A percentile compares a stretch with the other conserved stretches of the same genome.
Evolutionary conservation across 2,113 vertebrate genomes (phyloP).

Genomic region (Ochotona curzoniae): DNA sequence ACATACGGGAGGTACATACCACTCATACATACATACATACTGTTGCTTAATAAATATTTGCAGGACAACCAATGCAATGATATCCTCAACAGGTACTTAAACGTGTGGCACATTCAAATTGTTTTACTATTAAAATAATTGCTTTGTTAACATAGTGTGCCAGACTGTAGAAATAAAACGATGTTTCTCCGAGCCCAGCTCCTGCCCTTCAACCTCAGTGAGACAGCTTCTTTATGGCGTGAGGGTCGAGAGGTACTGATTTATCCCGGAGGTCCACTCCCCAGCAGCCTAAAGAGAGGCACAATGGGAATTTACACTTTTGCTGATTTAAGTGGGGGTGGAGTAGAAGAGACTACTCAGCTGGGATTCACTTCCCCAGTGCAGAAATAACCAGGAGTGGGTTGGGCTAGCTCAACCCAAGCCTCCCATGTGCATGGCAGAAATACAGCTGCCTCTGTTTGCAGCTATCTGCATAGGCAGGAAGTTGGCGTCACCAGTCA

Average conservation of each 20-base stretch:
- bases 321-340: background rate
- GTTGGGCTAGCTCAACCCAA: too few relatives aligned
- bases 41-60: background rate
- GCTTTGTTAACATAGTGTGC: background rate
- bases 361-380: too few relatives aligned
- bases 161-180: background rate
- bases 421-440: too few relatives aligned
- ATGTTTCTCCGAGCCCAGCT: background rate
- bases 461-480: too few relatives aligned
- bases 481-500: too few relatives aligned
- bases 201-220: too few relatives aligned
- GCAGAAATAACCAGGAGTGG: too few relatives aligned
- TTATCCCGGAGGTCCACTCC: too few relatives aligned
- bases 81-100: background rate
- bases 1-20: background rate
- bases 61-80: background rate
- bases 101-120: background rate
- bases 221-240: background rate
- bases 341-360: too few relatives aligned
- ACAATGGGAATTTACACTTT: background rate
- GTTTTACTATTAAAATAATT: slow-evolving; percentile 26
- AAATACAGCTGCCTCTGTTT: too few relatives aligned
- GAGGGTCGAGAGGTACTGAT: rapidly evolving
- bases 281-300: background rate
- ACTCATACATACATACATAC: background rate